Evolutionary conservation across 2,797 vertebrate genomes (phyloP), one percentile per base, ranked within the genome.

Genomic region (Amblyopsis hoosieri): DNA sequence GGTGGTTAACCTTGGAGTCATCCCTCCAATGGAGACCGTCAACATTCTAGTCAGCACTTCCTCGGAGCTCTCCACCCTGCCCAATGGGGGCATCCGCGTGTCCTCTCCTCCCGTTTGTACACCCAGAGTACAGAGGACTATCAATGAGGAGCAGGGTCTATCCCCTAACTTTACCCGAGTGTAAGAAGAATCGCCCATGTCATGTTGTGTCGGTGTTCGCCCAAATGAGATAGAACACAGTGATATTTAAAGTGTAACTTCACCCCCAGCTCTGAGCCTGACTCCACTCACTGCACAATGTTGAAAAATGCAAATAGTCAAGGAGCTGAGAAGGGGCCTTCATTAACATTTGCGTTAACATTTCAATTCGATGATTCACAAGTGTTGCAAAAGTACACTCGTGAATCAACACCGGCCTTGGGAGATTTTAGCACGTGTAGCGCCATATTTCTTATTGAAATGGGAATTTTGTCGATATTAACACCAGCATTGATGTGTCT

Each of bases 11-110:
- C 87, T 99, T 37, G 97, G 97, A 11, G 60, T 89, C 51, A 96
- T 99, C 63, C 93, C 94, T 33, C 90, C 97, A 0, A 90, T 98
- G 91, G 95, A 98, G 87, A 96, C 93, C 0, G 72, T 99, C 66
- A 93, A 94, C 0, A 64, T 99, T 73, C 93, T 95, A 80, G 94
- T 99, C 85, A 99, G 96, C 80, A 99, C 96, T 0, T 98, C 97
- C 9, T 97, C 96, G 0, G 97, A 99, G 87, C 94, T 99, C 7
- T 90, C 78, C 13, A 98, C 97, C 0, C 91, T 98, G 54, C 92
- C 96, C 76, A 95, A 86, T 0, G 97, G 97, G 2, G 96, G 94
- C 0, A 93, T 99, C 76, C 89, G 83, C 51, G 95, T 99, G 58
- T 88, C 93, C 0, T 94, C 97, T 0, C 97, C 97, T 0, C 83